Evolutionary conservation across 92 coral and sea anemone species (phyloP).

Genomic region (Porites rus): DNA sequence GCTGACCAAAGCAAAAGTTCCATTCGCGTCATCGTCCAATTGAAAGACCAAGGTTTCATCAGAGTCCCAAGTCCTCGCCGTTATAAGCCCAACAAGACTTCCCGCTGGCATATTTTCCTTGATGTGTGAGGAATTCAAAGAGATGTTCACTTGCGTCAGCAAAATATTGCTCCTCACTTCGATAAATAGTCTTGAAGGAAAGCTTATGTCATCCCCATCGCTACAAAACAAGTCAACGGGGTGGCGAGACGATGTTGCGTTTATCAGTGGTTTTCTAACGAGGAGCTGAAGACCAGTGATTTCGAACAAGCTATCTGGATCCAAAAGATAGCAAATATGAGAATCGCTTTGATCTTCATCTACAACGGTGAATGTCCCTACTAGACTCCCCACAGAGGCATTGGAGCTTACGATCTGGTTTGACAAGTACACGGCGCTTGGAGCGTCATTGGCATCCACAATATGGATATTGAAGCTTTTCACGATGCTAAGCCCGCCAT

Average conservation of each 20-base stretch:
- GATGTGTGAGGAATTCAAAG: conserved; percentile 59
- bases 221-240: conserved; percentile 63
- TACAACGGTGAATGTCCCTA: conserved; percentile 61
- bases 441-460: conserved; percentile 68
- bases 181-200: conserved; percentile 58
- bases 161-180: conserved; percentile 65
- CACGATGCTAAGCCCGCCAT: conserved; percentile 55
- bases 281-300: conserved; percentile 61
- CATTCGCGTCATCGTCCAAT: conserved; percentile 71
- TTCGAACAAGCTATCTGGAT: conserved; percentile 63
- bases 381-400: conserved; percentile 67
- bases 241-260: conserved; percentile 69
- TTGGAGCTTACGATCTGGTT: conserved; percentile 66
- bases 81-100: conserved; percentile 61
- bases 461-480: conserved; percentile 55
- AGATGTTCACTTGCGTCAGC: conserved; percentile 66
- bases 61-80: conserved; percentile 56
- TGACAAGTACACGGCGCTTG: conserved; percentile 58
- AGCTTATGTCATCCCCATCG: conserved; percentile 21
- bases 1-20: conserved; percentile 68
- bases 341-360: conserved; percentile 69
- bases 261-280: conserved; percentile 52
- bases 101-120: conserved; percentile 73
- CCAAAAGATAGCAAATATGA: conserved; percentile 60
- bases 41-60: conserved; percentile 56